Evolutionary conservation across 1,140 invertebrate genomes (phyloP).

Genomic region (Dufourea novaeangliae): DNA sequence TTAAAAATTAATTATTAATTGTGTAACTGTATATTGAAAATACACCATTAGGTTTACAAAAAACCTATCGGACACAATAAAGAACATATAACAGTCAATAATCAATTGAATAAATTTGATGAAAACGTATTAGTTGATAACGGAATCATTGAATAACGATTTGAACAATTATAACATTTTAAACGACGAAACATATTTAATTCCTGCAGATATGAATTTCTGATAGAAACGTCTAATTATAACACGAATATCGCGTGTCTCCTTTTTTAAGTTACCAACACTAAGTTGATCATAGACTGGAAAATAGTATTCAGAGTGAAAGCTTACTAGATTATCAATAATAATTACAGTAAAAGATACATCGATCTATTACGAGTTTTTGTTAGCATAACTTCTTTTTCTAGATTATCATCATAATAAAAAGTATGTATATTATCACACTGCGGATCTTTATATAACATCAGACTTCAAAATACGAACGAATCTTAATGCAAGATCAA

Average conservation of each 20-base stretch:
- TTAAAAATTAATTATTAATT: neutral
- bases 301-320: neutral
- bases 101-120: neutral
- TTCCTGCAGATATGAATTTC: neutral
- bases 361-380: neutral
- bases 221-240: neutral
- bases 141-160: neutral
- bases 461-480: too few relatives aligned
- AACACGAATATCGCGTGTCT: neutral
- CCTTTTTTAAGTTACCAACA: neutral
- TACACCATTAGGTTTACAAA: too few relatives aligned
- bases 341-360: neutral
- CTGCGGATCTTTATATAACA: too few relatives aligned
- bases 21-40: too few relatives aligned
- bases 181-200: neutral
- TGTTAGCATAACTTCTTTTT: too few relatives aligned
- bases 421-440: too few relatives aligned
- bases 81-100: too few relatives aligned
- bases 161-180: neutral
- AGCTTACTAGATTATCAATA: neutral
- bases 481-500: too few relatives aligned
- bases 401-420: too few relatives aligned
- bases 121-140: neutral
- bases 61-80: too few relatives aligned
- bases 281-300: too few relatives aligned